These are phyloP conservation scores for Ariopsis seemanni DNA, from an alignment of 2,113 vertebrate species.

Conservation along the genomic window DNA sequence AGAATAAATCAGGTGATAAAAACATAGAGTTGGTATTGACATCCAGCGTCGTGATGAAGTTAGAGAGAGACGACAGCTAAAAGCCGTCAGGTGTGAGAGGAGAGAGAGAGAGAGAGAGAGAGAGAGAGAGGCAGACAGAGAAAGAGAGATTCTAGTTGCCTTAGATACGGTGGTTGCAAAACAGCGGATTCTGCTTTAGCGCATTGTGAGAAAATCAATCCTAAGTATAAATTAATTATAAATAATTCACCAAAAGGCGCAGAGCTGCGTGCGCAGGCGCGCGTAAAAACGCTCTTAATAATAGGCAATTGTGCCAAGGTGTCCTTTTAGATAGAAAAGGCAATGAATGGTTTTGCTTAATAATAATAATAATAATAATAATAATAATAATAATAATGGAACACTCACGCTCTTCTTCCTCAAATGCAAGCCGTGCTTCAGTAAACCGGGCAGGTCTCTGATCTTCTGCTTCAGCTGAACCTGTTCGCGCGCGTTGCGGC, in stretches of 20 bases:
- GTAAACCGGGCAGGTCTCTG: conserved; percentile 85
- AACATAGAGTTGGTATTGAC: neutral
- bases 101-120: conserved; percentile 28
- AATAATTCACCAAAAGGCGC: neutral
- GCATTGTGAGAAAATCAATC: neutral
- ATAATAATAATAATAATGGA: neutral
- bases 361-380: neutral
- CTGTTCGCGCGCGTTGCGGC: conserved; percentile 78
- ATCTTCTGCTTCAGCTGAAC: conserved; percentile 91
- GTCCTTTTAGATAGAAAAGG: neutral
- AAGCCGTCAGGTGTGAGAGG: conserved; percentile 31
- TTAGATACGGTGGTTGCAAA: conserved; percentile 51
- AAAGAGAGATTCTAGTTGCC: conserved; percentile 52
- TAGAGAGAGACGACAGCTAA: neutral
- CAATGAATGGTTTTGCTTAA: neutral
- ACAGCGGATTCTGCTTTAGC: conserved; percentile 18
- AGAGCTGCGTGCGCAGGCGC: neutral
- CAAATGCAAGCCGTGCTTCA: conserved; percentile 91
- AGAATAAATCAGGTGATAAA: neutral
- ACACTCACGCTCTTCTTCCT: conserved; percentile 86
- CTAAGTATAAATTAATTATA: neutral
- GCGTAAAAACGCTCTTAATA: neutral
- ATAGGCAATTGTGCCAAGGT: neutral
- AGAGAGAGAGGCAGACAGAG: conserved; percentile 35
- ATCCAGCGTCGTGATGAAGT: conserved; percentile 15